Evolutionary conservation across 2,888 invertebrate species (phyloP).

Genomic region (Alloplasta piceator): DNA sequence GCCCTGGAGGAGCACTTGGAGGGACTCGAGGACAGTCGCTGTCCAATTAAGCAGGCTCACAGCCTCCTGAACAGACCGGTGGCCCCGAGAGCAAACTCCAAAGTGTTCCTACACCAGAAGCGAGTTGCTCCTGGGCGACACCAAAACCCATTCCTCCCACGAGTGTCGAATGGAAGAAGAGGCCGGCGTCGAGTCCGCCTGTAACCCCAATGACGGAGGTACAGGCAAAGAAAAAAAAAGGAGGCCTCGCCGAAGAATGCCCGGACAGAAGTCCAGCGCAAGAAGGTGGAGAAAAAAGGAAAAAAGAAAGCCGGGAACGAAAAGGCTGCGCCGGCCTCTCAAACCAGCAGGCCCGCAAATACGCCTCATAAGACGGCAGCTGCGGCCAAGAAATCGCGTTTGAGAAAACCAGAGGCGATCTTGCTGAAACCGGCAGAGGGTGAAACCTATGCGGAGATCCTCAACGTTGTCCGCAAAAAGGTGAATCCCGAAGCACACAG

Average conservation of each 20-base stretch:
- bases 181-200: neutral
- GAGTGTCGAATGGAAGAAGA: neutral
- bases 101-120: neutral
- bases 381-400: constrained; percentile 43
- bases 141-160: neutral
- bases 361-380: neutral
- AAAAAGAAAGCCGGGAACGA: neutral
- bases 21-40: too few relatives aligned
- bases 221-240: too few relatives aligned
- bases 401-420: constrained; percentile 1
- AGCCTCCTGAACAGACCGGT: too few relatives aligned
- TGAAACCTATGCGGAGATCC: constrained; percentile 32
- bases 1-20: neutral
- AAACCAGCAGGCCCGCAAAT: neutral
- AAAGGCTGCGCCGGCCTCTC: neutral
- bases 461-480: constrained; percentile 18
- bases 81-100: too few relatives aligned
- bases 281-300: neutral
- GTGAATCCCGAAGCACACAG: constrained; percentile 34
- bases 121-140: neutral
- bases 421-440: constrained; percentile 11
- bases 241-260: constrained; percentile 20
- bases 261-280: neutral
- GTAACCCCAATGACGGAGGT: neutral
- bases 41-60: too few relatives aligned